Evolutionary conservation across 2,113 vertebrate genomes (phyloP).

Genomic region (Sarotherodon lohbergeri): DNA sequence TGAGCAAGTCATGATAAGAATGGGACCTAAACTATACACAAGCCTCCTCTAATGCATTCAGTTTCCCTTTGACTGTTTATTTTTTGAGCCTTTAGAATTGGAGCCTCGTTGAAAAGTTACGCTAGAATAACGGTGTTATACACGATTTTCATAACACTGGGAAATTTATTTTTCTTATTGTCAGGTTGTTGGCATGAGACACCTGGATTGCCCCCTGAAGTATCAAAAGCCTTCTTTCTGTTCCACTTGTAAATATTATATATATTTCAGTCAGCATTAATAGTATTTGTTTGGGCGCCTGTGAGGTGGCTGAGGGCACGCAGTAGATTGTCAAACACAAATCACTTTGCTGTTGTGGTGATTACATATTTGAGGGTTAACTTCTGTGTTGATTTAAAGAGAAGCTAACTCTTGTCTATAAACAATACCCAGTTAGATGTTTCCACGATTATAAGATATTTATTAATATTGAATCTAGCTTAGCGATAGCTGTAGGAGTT

Average conservation of each 20-base stretch:
- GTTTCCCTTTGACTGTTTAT: background rate
- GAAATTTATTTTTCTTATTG: background rate
- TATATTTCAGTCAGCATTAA: background rate
- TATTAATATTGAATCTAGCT: conserved; percentile 23
- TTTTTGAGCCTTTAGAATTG: background rate
- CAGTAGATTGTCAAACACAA: conserved; percentile 30
- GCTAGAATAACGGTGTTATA: background rate
- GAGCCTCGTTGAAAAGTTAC: background rate
- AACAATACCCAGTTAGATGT: conserved; percentile 50
- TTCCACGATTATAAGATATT: conserved; percentile 55
- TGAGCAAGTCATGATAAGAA: background rate
- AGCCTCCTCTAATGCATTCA: background rate
- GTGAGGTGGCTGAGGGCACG: background rate
- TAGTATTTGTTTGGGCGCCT: background rate
- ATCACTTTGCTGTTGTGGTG: conserved; percentile 57
- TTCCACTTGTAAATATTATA: background rate
- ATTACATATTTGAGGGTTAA: conserved; percentile 46
- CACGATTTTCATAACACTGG: background rate
- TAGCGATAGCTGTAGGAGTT: conserved; percentile 3
- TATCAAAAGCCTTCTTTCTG: background rate
- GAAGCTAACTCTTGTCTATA: conserved; percentile 44
- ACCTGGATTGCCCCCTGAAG: background rate
- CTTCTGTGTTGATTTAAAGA: conserved; percentile 50
- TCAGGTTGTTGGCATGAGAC: background rate
- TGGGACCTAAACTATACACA: conserved; percentile 1